Evolutionary conservation across 2,888 invertebrate genomes (phyloP).

Genomic region (Epinotia nisella): DNA sequence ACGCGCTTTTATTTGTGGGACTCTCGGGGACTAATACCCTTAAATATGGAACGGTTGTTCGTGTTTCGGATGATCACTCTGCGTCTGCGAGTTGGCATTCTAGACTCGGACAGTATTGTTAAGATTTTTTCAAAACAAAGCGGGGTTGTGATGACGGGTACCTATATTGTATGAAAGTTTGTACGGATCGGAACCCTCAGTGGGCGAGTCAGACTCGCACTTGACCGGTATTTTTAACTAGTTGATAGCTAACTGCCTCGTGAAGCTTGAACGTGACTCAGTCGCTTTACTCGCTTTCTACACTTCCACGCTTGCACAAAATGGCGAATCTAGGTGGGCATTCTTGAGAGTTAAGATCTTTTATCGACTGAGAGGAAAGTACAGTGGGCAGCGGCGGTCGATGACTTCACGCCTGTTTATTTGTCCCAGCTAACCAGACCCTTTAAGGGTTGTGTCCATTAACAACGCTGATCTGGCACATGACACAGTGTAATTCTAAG

Average conservation of each 20-base stretch:
- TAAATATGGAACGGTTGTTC: too few relatives aligned
- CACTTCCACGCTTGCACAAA: constrained; percentile 18
- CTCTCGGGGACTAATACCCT: too few relatives aligned
- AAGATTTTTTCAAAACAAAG: too few relatives aligned
- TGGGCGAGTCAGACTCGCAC: too few relatives aligned
- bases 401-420: constrained; percentile 63
- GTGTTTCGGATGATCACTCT: too few relatives aligned
- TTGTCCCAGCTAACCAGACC: constrained; percentile 47
- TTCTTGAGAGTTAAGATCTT: constrained; percentile 13
- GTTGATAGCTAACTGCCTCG: constrained; percentile 17
- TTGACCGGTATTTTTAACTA: neutral
- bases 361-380: neutral
- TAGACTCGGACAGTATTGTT: too few relatives aligned
- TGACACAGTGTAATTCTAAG: neutral
- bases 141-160: too few relatives aligned
- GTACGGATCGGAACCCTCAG: too few relatives aligned
- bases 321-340: neutral
- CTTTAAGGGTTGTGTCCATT: constrained; percentile 1
- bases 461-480: constrained; percentile 6
- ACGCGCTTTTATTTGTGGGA: too few relatives aligned
- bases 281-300: constrained; percentile 34
- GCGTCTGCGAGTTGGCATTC: too few relatives aligned
- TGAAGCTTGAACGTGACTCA: constrained; percentile 33
- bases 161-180: too few relatives aligned
- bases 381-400: constrained; percentile 59